Evolutionary conservation across 1,140 invertebrate genomes (phyloP).

Genomic region (Drosophila insularis): DNA sequence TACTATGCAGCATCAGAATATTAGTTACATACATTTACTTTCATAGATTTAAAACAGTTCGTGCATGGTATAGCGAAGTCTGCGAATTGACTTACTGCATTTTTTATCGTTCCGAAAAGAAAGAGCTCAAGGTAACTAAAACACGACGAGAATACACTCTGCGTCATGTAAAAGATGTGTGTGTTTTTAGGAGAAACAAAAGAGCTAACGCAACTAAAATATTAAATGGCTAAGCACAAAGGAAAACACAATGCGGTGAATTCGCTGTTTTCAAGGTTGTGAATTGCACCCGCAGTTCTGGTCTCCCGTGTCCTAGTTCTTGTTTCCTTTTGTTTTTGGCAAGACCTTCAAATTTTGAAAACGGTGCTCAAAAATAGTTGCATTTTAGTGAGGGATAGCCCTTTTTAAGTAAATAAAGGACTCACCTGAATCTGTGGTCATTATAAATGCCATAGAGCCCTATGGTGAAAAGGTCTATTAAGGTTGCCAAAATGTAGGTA

Average conservation of each 20-base stretch:
- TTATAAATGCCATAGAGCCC: too few species aligned
- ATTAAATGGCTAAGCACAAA: constrained; percentile 76
- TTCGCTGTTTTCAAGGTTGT: constrained; percentile 37
- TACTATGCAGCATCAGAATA: too few species aligned
- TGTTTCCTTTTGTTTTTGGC: constrained; percentile 25
- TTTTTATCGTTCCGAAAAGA: constrained; percentile 6
- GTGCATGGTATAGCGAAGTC: too few species aligned
- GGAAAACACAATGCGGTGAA: constrained; percentile 60
- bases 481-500: too few species aligned
- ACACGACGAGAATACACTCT: too few species aligned
- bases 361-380: background rate
- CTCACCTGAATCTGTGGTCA: background rate
- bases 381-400: background rate
- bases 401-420: background rate
- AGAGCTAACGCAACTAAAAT: constrained; percentile 65
- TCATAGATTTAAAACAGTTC: too few species aligned
- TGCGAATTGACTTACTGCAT: background rate
- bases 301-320: constrained; percentile 9
- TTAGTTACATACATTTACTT: too few species aligned
- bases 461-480: too few species aligned
- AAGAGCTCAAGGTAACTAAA: constrained; percentile 55
- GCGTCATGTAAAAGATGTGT: constrained; percentile 12
- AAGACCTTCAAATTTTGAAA: background rate
- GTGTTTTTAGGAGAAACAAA: constrained; percentile 22
- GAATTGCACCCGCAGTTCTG: constrained; percentile 1